Evolutionary conservation across 2,888 invertebrate species (phyloP).

Genomic region (Morpho helenor): DNA sequence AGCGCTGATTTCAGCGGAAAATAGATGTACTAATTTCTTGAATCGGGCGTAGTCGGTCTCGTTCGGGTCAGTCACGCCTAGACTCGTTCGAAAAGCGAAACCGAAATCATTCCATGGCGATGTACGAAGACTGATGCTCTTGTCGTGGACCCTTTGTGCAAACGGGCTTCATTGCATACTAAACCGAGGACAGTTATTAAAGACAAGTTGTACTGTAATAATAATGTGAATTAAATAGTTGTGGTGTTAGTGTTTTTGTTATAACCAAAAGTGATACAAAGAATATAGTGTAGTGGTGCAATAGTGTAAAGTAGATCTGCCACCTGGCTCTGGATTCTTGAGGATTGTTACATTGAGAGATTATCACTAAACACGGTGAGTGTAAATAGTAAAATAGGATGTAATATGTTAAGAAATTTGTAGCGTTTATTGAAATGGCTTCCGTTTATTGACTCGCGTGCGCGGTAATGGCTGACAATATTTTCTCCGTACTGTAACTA

Average conservation of each 20-base stretch:
- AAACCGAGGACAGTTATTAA: slow-evolving; percentile 62
- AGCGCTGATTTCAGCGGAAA: slow-evolving; percentile 50
- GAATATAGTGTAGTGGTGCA: slow-evolving; percentile 67
- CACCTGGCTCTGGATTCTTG: slow-evolving; percentile 61
- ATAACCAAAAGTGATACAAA: slow-evolving; percentile 57
- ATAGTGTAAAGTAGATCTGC: slow-evolving; percentile 53
- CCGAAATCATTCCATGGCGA: slow-evolving; percentile 74
- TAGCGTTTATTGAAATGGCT: slow-evolving; percentile 70
- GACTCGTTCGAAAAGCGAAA: slow-evolving; percentile 77
- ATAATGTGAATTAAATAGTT: slow-evolving; percentile 65
- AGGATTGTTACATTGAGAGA: slow-evolving; percentile 66
- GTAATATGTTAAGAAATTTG: slow-evolving; percentile 42
- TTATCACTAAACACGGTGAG: slow-evolving; percentile 57
- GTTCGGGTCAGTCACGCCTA: slow-evolving; percentile 76
- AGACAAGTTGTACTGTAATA: slow-evolving; percentile 57
- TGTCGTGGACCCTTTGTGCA: slow-evolving; percentile 69
- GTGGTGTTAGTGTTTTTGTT: slow-evolving; percentile 68
- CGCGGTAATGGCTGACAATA: slow-evolving; percentile 77
- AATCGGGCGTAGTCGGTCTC: slow-evolving; percentile 60
- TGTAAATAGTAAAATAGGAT: slow-evolving; percentile 33
- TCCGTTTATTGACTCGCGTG: slow-evolving; percentile 76
- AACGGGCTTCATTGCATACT: slow-evolving; percentile 66
- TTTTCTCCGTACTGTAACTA: slow-evolving; percentile 48
- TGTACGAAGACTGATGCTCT: slow-evolving; percentile 76
- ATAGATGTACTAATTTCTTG: slow-evolving; percentile 26